A percentile compares a stretch with the other conserved stretches of the same genome.
These are phyloP conservation scores for Zapus hudsonius DNA, from an alignment of 2,113 vertebrate species.

Conservation along the genomic window DNA sequence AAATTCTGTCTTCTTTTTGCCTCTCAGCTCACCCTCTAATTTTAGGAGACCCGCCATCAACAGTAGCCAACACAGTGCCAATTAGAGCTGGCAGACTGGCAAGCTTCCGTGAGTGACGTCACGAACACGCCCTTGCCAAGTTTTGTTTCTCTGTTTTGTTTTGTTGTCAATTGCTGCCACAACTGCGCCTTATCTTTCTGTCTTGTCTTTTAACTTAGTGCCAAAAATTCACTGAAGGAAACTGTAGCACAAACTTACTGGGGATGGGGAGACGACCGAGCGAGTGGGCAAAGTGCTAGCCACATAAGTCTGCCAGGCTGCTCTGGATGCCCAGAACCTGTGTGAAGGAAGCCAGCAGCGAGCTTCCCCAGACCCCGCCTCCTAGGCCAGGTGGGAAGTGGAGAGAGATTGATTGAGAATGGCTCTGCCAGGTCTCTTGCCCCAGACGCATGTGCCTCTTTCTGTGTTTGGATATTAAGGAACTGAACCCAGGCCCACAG, in stretches of 20 bases:
- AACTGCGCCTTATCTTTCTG: neutral
- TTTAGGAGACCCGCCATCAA: neutral
- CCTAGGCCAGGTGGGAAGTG: too few species aligned
- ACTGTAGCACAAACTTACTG: neutral
- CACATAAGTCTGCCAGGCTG: too few species aligned
- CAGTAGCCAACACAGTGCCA: conserved; percentile 49
- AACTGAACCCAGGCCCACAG: too few species aligned
- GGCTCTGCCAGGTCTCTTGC: too few species aligned
- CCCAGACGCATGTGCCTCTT: too few species aligned
- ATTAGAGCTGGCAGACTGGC: conserved; percentile 6
- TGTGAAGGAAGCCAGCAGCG: too few species aligned
- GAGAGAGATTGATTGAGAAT: too few species aligned
- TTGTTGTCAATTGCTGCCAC: neutral
- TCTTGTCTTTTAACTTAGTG: neutral
- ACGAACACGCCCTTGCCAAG: neutral
- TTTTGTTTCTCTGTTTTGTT: conserved; percentile 26
- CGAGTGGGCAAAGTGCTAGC: too few species aligned
- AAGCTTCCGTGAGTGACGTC: conserved; percentile 19
- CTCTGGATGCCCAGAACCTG: too few species aligned
- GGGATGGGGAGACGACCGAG: too few species aligned
- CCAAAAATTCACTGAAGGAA: neutral
- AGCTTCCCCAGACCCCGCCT: too few species aligned
- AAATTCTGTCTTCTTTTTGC: conserved; percentile 5
- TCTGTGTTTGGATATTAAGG: too few species aligned
- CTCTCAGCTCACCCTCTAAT: conserved; percentile 35